Percentiles rank a stretch among this genome's conserved stretches.
Conservation (phyloP, 2,888 invertebrate genomes). For the Nephrotoma flavescens region DNA sequence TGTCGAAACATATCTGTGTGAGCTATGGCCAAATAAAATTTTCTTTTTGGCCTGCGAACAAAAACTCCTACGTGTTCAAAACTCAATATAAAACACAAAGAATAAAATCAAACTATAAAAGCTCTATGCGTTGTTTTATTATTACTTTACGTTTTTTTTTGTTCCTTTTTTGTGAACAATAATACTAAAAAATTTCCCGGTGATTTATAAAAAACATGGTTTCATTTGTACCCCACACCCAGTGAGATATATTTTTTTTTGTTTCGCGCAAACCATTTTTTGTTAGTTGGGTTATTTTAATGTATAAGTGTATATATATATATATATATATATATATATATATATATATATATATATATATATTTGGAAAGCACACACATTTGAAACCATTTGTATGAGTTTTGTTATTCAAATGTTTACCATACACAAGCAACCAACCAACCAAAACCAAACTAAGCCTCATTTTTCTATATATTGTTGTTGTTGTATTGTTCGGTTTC, state of each 20-base stretch:
- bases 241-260: neutral
- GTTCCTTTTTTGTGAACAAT: neutral
- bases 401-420: neutral
- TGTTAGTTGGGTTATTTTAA: neutral
- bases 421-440: neutral
- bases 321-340: neutral
- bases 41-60: neutral
- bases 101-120: neutral
- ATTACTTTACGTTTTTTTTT: neutral
- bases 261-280: neutral
- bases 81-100: neutral
- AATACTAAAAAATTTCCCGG: neutral
- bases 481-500: neutral
- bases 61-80: neutral
- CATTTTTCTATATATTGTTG: neutral
- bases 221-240: neutral
- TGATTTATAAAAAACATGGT: neutral
- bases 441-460: neutral
- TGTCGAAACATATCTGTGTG: neutral
- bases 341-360: neutral
- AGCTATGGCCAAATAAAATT: neutral
- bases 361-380: neutral
- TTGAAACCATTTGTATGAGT: neutral
- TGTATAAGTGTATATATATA: neutral
- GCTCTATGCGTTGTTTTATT: neutral